Conservation (phyloP, 2,113 vertebrate species). For the Thinocorus orbignyianus region DNA sequence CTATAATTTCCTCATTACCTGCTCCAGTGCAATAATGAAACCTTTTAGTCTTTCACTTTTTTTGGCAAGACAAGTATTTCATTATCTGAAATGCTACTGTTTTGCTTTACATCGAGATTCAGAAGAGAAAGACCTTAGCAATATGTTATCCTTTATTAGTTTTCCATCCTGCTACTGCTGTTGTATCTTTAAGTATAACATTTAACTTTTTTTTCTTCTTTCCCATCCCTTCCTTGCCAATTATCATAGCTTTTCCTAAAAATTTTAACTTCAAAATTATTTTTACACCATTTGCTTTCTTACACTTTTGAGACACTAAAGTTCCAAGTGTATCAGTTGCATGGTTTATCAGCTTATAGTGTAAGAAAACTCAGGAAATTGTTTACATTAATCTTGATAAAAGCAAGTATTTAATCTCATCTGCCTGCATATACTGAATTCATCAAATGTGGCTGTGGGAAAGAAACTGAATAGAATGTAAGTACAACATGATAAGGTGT, state of each 20-base stretch:
- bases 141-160: not conserved
- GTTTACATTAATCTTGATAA: not conserved
- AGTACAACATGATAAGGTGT: not conserved
- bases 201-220: not conserved
- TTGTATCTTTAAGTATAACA: not conserved
- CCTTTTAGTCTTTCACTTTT: slow-evolving; percentile 51
- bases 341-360: not conserved
- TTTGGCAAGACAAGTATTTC: slow-evolving; percentile 15
- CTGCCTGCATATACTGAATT: not conserved
- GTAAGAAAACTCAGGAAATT: not conserved
- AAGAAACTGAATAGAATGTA: not conserved
- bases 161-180: not conserved
- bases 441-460: not conserved
- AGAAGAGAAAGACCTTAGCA: not conserved
- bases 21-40: slow-evolving; percentile 46
- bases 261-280: not conserved
- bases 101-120: slow-evolving; percentile 9
- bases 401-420: not conserved
- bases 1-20: slow-evolving; percentile 66
- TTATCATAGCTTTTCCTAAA: not conserved
- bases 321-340: not conserved
- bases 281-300: not conserved
- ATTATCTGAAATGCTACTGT: not conserved
- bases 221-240: not conserved
- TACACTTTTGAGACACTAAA: not conserved